Evolutionary conservation across 1,140 invertebrate species (phyloP).

Genomic region (Calliopsis andreniformis): DNA sequence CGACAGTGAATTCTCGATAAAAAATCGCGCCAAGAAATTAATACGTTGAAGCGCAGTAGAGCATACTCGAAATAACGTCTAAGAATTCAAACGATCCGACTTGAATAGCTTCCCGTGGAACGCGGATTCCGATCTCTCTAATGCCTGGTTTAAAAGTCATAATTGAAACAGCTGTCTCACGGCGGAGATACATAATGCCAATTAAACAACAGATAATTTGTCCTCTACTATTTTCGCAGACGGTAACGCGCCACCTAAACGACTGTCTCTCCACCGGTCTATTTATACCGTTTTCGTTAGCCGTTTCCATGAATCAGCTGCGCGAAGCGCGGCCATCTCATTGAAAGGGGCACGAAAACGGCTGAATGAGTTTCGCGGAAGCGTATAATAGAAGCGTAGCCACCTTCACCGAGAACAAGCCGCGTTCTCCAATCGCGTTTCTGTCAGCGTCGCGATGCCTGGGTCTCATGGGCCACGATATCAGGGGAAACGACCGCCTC

Average conservation of each 20-base stretch:
- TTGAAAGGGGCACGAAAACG: slow-evolving; percentile 60
- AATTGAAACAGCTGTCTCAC: slow-evolving; percentile 18
- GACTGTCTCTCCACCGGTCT: not conserved
- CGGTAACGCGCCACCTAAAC: slow-evolving; percentile 10
- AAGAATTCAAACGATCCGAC: too few species aligned
- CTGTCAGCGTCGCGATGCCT: slow-evolving; percentile 32
- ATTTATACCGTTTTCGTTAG: slow-evolving; percentile 39
- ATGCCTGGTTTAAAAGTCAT: not conserved
- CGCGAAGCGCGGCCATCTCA: slow-evolving; percentile 50
- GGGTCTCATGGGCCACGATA: slow-evolving; percentile 50
- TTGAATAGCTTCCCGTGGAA: not conserved
- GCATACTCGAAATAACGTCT: too few species aligned
- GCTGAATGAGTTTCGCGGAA: slow-evolving; percentile 62
- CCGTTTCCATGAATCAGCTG: slow-evolving; percentile 39
- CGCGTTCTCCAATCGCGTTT: slow-evolving; percentile 47
- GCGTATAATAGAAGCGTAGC: slow-evolving; percentile 55
- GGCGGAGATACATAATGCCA: slow-evolving; percentile 31
- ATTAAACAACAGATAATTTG: slow-evolving; percentile 39
- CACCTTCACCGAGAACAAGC: slow-evolving; percentile 20
- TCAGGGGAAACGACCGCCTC: slow-evolving; percentile 58
- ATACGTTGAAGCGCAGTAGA: too few species aligned
- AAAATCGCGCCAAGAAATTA: too few species aligned
- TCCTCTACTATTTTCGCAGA: slow-evolving; percentile 7
- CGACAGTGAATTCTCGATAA: too few species aligned
- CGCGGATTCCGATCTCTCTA: not conserved